phyloP scores from a whole-genome alignment of 2,888 invertebrate species.

The Panopea generosa region DNA sequence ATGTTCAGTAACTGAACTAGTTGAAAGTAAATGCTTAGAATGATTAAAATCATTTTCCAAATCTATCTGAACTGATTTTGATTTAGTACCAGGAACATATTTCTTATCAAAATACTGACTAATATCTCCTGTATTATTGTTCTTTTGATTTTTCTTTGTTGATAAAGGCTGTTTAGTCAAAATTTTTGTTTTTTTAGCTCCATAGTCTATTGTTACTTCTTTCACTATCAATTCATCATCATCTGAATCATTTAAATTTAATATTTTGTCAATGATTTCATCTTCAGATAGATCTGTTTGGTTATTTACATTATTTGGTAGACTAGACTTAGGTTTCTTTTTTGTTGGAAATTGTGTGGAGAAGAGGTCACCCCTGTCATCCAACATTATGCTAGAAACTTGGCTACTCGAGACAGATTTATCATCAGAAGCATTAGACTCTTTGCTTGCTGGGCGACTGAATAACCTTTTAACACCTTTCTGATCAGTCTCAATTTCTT shows the following conservation, averaged over 20 bases:
- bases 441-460: slow-evolving; percentile 53
- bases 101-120: no score
- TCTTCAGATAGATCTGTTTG: not conserved
- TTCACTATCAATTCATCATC: slow-evolving; percentile 15
- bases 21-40: no score
- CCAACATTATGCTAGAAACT: slow-evolving; percentile 61
- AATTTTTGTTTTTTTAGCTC: no score
- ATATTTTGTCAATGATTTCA: slow-evolving; percentile 9
- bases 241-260: slow-evolving; percentile 22
- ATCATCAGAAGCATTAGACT: slow-evolving; percentile 53
- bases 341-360: slow-evolving; percentile 65
- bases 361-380: slow-evolving; percentile 68
- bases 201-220: not conserved
- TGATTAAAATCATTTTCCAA: no score
- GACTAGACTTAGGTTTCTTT: slow-evolving; percentile 24
- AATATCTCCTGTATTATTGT: no score
- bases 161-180: no score
- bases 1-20: no score
- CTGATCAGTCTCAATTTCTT: not conserved
- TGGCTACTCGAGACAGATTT: slow-evolving; percentile 59
- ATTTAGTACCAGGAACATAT: no score
- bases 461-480: slow-evolving; percentile 4
- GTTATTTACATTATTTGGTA: not conserved
- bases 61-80: no score
- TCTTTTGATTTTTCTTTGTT: no score